Evolutionary conservation across 2,797 vertebrate species (phyloP), one percentile per base, ranked within the genome.

Genomic region (Huso huso): DNA sequence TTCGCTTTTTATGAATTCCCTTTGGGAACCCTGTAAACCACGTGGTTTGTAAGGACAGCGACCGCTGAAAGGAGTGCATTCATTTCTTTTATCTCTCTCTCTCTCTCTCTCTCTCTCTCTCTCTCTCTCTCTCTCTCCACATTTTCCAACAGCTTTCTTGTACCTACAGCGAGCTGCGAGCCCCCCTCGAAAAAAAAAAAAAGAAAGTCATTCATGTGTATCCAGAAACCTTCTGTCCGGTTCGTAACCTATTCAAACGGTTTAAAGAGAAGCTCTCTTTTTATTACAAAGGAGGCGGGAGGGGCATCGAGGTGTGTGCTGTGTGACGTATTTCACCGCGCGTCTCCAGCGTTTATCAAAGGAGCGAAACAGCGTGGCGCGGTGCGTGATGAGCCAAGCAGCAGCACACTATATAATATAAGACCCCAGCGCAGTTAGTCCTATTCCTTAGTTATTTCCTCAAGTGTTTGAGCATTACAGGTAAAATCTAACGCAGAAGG

Each of bases 11-110:
- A 37, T 4, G 23, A 37, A 37, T 37, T 37, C 23, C 23, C 23
- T 37, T 37, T 37, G 23, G 23, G 23, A 37, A 37, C 23, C 23
- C 23, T 37, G 23, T 37, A n/a, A n/a, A 37, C 4, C 52, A 55
- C 52, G 52, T 55, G 52, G 6, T 55, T 8, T 55, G 52, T 10
- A 55, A 55, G 5, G 52, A 55, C 52, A 10, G 72, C 76, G 80
- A 77, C 87, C 79, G 78, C 82, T 87, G 87, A 84, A 75, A 87
- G 81, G 86, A 85, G 87, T 83, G 81, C 78, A 87, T 88, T 79
- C 77, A 10, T 48, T 51, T 48, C 15, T 18, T 37, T 4, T 37
- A 3, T 37, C 23, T 37, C 23, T 37, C 23, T 37, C 23, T 37
- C 23, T 37, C 23, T 37, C 64, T 18, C 1, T 13, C 64, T 57